Evolutionary conservation across 2,797 vertebrate species (phyloP), one percentile per base, ranked within the genome.

Genomic region (Pachyuromys duprasi): DNA sequence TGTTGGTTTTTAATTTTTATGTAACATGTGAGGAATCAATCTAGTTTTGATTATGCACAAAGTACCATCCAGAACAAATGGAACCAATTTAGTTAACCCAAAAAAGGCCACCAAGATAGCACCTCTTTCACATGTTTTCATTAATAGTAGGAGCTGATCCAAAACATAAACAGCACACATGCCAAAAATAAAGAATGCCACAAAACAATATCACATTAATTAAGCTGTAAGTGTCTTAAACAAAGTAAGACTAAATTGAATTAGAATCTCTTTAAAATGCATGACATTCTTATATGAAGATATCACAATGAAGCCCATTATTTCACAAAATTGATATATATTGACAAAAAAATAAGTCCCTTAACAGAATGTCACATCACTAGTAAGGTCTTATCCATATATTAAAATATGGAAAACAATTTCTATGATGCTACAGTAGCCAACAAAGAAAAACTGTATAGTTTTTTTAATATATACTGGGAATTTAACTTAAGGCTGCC

Each of bases 161-260:
- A 65, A 96, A 89, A 39, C 45, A 92, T n/a, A 91, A 24, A 92
- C 26, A 91, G 33, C 14, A 74, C 26, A 76, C 18, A 69, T 63
- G 15, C 14, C 67, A 57, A 75, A 81, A 86, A n/a, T n/a, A 49
- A 91, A 87, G 63, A 57, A 86, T 39, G 62, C 28, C 26, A 49
- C 45, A 94, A 33, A 86, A 75, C 53, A 81, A 42, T 55, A 81
- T 24, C 39, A 75, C 80, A 69, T 42, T 62, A 62, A 70, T 17
- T 65, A 96, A 89, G 14, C 69, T 93, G 33, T 28, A 94, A 67
- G 39, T n/a, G 36, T 92, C n/a, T 90, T 74, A 60, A 96, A 80
- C 70, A 86, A 89, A 83, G 8, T 83, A 83, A 79, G 31, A 94
- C 57, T 72, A 83, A 89, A 79, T 74, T 88, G 14, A 79, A 90